Evolutionary conservation across 2,113 vertebrate genomes (phyloP), one percentile per base, ranked within the genome.

Genomic region (Amazona guildingii): DNA sequence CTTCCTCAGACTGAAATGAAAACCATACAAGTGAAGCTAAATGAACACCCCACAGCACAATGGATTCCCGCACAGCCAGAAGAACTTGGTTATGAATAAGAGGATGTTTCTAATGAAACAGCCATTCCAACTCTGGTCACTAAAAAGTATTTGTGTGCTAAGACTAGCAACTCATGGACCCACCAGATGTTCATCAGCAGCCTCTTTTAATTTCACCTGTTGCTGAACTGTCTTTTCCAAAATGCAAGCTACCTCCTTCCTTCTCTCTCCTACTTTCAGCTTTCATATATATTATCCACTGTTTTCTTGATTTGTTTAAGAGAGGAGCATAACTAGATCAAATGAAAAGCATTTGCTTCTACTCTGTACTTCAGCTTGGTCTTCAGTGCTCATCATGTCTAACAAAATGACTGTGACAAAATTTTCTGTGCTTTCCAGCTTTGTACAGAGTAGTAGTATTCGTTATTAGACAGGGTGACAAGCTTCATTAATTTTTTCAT

Each of bases 401-500:
- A 35, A 92, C 70, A 80, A 88, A 87, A 88, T 84, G 62, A 44
- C 67, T 55, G 82, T 81, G 63, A 85, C 52, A 93, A 72, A 82
- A 55, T 80, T 37, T 92, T 77, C 79, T 69, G 12, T 83, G 62
- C 35, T 88, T 92, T 80, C 35, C 67, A 86, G 29, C 39, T 73
- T 85, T 86, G 54, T 59, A 25, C 33, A 49, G 78, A 82, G 35
- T 62, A 33, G 20, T 64, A 69, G 33, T 31, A 41, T 17, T 92
- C 67, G 80, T 92, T 86, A 92, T 83, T 76, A 88, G 75, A 80
- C 67, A 93, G 81, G 43, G 74, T 61, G 90, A 85, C 52, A 90
- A 80, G 88, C 90, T 95, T 96, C 92, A 92, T 95, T 95, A 95
- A 63, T 27, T 67, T 90, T 93, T 83, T 59, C 54, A 77, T 61